These are phyloP conservation scores for Callyntrura sp. DNA, from an alignment of 2,888 invertebrate genomes.

Conservation along the genomic window DNA sequence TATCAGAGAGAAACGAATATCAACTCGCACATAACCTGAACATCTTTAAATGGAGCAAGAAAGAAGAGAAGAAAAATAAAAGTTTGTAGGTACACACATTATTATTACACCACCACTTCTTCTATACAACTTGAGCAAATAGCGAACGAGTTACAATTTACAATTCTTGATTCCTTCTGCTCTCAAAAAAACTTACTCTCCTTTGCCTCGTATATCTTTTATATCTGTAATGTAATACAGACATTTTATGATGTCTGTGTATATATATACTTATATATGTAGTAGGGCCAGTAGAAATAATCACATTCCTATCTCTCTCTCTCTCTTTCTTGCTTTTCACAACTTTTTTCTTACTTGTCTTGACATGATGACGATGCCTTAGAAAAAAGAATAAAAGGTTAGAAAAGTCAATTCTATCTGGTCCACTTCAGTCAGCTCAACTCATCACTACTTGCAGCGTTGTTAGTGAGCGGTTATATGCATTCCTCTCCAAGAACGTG, in stretches of 20 bases:
- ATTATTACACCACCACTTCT: too few relatives aligned
- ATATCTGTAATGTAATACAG: constrained; percentile 17
- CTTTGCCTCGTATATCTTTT: not conserved
- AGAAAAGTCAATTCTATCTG: constrained; percentile 60
- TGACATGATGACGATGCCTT: constrained; percentile 36
- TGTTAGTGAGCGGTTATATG: too few relatives aligned
- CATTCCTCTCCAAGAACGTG: constrained; percentile 16
- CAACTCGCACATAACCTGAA: too few relatives aligned
- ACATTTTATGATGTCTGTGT: too few relatives aligned
- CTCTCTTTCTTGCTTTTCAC: constrained; percentile 24
- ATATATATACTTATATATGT: not conserved
- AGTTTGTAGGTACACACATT: too few relatives aligned
- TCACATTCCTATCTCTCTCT: constrained; percentile 11
- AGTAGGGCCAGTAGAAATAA: too few relatives aligned
- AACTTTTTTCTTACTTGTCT: constrained; percentile 42
- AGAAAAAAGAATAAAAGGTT: constrained; percentile 47
- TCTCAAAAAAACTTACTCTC: not conserved
- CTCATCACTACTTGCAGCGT: constrained; percentile 43
- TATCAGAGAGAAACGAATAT: too few relatives aligned
- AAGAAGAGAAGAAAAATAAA: too few relatives aligned
- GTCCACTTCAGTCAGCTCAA: constrained; percentile 66
- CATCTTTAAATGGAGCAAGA: too few relatives aligned
- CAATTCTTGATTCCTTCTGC: not conserved
- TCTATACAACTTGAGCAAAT: constrained; percentile 8
- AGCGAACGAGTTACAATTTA: constrained; percentile 61